Percentiles rank a stretch among this genome's conserved stretches.
phyloP scores from a whole-genome alignment of 2,888 invertebrate species.

The Dichetophora obliterata region DNA sequence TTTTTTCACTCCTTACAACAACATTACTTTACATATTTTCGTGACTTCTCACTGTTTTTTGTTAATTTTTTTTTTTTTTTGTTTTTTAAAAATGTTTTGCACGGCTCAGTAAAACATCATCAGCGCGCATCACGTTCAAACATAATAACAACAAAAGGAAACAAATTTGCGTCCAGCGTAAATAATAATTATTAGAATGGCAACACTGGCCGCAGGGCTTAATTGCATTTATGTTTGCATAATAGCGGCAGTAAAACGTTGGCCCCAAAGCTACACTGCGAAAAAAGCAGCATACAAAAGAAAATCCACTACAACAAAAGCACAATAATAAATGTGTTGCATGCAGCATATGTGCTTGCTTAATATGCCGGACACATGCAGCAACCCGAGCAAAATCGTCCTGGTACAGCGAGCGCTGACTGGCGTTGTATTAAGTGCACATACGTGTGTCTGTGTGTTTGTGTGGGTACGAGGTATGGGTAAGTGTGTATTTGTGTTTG shows the following conservation, averaged over 20 bases:
- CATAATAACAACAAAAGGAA: conserved; percentile 2
- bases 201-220: conserved; percentile 33
- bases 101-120: not conserved
- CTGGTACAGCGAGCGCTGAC: not conserved
- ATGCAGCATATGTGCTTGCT: conserved; percentile 23
- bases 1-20: not conserved
- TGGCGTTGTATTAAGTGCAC: not conserved
- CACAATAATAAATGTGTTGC: conserved; percentile 15
- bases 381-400: not conserved
- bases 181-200: conserved; percentile 38
- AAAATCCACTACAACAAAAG: conserved; percentile 5
- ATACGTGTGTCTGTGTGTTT: not conserved
- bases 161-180: conserved; percentile 15
- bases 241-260: conserved; percentile 13
- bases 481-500: not conserved
- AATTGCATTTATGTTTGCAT: conserved; percentile 38
- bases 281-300: not conserved
- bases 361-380: conserved; percentile 34
- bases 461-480: not conserved
- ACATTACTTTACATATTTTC: too few relatives aligned
- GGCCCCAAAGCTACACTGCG: not conserved
- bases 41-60: not conserved
- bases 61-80: too few relatives aligned
- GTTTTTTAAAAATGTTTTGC: not conserved
- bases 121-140: not conserved